phyloP scores from a whole-genome alignment of 2,888 invertebrate genomes.

The Megastigmus dorsalis region DNA sequence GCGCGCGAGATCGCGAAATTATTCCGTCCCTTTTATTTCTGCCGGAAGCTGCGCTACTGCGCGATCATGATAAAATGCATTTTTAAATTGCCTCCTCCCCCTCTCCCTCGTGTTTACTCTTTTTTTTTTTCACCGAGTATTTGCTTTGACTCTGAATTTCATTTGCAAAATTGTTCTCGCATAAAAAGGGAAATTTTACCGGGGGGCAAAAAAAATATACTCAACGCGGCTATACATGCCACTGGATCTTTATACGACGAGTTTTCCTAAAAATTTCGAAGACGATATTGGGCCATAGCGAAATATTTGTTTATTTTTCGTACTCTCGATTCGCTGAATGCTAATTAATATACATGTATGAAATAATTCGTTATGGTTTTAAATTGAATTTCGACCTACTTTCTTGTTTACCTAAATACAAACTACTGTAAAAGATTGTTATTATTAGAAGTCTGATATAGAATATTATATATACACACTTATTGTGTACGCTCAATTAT shows the following conservation, averaged over 20 bases:
- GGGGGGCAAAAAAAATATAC: not conserved
- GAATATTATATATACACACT: too few species aligned
- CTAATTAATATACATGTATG: too few species aligned
- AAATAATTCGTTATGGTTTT: too few species aligned
- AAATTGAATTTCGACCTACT: too few species aligned
- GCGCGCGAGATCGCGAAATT: conserved; percentile 8
- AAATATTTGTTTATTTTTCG: not conserved
- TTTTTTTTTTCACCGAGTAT: not conserved
- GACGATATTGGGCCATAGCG: not conserved
- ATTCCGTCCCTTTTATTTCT: conserved; percentile 14
- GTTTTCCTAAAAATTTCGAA: not conserved
- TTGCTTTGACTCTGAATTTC: not conserved
- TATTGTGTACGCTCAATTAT: too few species aligned
- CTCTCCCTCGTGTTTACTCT: too few species aligned
- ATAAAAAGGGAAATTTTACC: conserved; percentile 2
- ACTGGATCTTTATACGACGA: conserved; percentile 1
- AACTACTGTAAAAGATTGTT: too few species aligned
- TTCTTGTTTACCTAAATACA: too few species aligned
- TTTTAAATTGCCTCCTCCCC: conserved; percentile 18
- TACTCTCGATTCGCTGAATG: too few species aligned
- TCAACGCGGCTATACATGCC: not conserved
- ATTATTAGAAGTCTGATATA: too few species aligned
- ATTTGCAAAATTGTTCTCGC: not conserved
- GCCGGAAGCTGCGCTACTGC: too few species aligned
- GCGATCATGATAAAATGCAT: conserved; percentile 11